Evolutionary conservation across 2,113 vertebrate species (phyloP).

Genomic region (Nettapus auritus): DNA sequence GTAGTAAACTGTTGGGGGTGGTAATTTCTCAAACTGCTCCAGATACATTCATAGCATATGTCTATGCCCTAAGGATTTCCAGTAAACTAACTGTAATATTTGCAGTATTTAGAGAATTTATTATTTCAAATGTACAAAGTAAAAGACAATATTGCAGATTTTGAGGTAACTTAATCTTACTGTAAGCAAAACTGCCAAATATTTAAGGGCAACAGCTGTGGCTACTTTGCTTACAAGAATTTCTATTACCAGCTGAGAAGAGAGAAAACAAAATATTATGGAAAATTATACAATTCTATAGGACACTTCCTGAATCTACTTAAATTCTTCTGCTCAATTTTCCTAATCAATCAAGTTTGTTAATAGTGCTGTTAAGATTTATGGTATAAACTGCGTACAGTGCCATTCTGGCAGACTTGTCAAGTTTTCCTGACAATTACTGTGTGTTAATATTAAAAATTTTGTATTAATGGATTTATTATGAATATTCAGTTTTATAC

Average conservation of each 20-base stretch:
- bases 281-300: slow-evolving; percentile 34
- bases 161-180: slow-evolving; percentile 10
- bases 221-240: slow-evolving; percentile 6
- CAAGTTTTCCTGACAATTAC: background rate
- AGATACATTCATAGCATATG: slow-evolving; percentile 3
- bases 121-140: slow-evolving; percentile 10
- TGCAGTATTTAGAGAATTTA: slow-evolving; percentile 7
- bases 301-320: background rate
- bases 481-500: background rate
- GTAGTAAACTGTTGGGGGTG: background rate
- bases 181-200: slow-evolving; percentile 38
- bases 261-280: slow-evolving; percentile 25
- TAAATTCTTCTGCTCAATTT: slow-evolving; percentile 33
- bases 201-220: slow-evolving; percentile 36
- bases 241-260: background rate
- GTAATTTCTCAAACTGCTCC: background rate
- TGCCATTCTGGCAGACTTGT: background rate
- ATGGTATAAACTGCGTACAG: background rate
- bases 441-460: background rate
- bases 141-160: slow-evolving; percentile 27
- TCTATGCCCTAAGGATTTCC: slow-evolving; percentile 12
- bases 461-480: background rate
- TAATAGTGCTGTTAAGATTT: background rate
- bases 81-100: slow-evolving; percentile 6
- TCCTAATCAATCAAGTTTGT: slow-evolving; percentile 22